Evolutionary conservation across 2,797 vertebrate species (phyloP).

Genomic region (Nyctibius grandis): DNA sequence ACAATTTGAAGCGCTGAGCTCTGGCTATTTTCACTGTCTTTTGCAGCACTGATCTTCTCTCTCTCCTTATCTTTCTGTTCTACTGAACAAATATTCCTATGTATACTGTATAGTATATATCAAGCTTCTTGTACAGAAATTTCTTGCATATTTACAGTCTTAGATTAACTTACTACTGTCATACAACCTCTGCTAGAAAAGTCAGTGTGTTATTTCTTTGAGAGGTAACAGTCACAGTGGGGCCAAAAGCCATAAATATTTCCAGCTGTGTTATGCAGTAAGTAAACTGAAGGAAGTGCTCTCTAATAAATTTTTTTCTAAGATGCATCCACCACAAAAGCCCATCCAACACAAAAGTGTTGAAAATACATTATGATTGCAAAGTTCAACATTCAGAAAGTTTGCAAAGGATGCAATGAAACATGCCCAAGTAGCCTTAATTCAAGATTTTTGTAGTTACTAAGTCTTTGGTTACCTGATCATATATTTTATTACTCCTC

Average conservation of each 20-base stretch:
- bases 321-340: background rate
- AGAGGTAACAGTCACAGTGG: background rate
- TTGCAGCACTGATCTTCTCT: background rate
- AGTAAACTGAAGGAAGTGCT: background rate
- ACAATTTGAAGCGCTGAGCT: background rate
- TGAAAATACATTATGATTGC: background rate
- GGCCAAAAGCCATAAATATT: background rate
- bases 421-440: background rate
- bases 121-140: background rate
- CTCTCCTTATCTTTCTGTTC: background rate
- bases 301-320: background rate
- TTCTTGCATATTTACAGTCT: background rate
- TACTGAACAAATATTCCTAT: background rate
- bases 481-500: background rate
- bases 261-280: background rate
- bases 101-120: background rate
- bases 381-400: background rate
- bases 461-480: background rate
- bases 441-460: background rate
- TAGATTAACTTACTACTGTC: background rate
- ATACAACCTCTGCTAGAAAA: background rate
- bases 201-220: background rate
- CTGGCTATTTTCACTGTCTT: background rate
- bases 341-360: no score
- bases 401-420: background rate